Base-by-base conservation (phyloP, 2,113 vertebrate species). In the Heterochromis multidens region DNA sequence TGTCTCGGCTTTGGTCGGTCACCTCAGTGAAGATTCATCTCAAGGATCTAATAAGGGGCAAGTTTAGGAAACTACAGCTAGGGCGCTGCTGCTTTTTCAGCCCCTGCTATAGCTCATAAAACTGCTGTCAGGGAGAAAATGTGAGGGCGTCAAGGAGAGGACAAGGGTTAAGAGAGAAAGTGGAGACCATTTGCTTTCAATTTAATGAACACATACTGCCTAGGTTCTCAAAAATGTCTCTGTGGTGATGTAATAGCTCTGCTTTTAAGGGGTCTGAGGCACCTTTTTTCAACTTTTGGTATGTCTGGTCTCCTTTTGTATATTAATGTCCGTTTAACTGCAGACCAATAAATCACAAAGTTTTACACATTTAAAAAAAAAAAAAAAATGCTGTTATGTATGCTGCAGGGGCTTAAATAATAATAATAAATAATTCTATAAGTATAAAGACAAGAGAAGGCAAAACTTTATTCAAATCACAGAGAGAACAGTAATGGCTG, bases 241-340 rank as follows among this genome's bases (percentile, higher is more conserved):
- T 43, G n/a, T 1, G 37, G 5, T 8, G 0, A 14, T 67, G 4
- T n/a, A 43, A 8, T 17, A 27, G 37, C 40, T 13, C 37, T 6
- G 29, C 29, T 67, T 67, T 25, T 3, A 14, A 43, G 0, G n/a
- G 63, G n/a, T 67, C 35, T 1, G 40, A 67, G 35, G n/a, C n/a
- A 25, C n/a, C 63, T 17, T 67, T 67, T 65, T 43, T 40, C 12
- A 43, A 4, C 13, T 67, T 43, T 63, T 63, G 31, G 19, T 23
- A 63, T 63, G 11, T 37, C 17, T 7, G 21, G 61, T 63, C 2
- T 63, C 21, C 33, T 65, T 63, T 63, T 37, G 7, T 6, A 37
- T 23, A 67, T 10, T 0, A 67, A 43, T 0, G 7, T 16, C 37
- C 25, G 2, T 70, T 6, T 70, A 27, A 27, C 14, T 27, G 17